These are phyloP conservation scores for Huso huso DNA, from an alignment of 2,797 vertebrate species.

Conservation along the genomic window DNA sequence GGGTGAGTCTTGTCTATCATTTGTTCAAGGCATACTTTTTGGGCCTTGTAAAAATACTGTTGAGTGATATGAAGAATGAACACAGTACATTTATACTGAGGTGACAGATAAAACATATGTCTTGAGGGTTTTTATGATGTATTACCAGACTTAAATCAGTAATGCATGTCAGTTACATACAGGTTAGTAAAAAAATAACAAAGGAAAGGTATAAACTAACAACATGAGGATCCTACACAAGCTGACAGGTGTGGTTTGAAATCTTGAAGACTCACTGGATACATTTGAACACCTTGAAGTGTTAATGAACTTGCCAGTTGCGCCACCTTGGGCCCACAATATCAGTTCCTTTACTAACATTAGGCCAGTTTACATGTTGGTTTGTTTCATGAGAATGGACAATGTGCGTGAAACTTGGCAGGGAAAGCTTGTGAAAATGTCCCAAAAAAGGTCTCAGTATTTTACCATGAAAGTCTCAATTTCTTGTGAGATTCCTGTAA, in stretches of 20 bases:
- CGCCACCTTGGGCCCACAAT: too few species aligned
- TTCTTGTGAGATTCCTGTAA: too few species aligned
- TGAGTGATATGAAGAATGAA: conserved; percentile 12
- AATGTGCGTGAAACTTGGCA: too few species aligned
- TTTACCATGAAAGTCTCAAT: too few species aligned
- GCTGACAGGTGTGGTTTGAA: neutral
- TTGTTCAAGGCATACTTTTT: conserved; percentile 8
- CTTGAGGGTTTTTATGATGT: conserved; percentile 9
- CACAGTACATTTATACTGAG: conserved; percentile 14
- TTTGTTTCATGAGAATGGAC: too few species aligned
- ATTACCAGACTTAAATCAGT: conserved; percentile 9
- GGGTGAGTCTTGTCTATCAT: neutral
- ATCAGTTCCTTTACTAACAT: too few species aligned
- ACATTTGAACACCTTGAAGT: too few species aligned
- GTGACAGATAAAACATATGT: conserved; percentile 12
- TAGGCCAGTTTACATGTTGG: too few species aligned
- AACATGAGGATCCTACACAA: conserved; percentile 8
- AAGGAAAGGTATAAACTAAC: neutral
- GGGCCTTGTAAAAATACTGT: conserved; percentile 15
- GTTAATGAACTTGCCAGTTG: too few species aligned
- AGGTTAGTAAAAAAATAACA: conserved; percentile 8
- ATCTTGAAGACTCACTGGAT: neutral
- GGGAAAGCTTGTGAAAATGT: too few species aligned
- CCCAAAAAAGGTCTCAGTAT: too few species aligned
- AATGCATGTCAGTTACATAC: conserved; percentile 20